phyloP scores from a whole-genome alignment of 2,797 vertebrate genomes.

The Dendrocincla tyrannina region DNA sequence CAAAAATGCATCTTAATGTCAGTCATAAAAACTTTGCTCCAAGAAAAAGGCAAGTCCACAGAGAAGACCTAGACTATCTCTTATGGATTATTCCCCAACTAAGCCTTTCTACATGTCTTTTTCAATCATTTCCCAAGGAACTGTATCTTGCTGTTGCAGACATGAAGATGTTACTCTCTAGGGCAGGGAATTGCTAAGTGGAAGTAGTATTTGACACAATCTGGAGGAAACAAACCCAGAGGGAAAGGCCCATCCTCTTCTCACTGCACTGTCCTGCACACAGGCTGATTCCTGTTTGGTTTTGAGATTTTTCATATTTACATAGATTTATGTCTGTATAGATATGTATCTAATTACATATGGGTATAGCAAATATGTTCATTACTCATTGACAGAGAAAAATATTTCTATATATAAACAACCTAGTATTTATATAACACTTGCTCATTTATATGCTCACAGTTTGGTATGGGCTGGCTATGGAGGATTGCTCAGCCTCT shows the following conservation, averaged over 20 bases:
- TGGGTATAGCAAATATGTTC: background rate
- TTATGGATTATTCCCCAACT: background rate
- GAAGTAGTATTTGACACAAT: background rate
- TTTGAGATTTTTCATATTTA: background rate
- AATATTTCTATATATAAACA: background rate
- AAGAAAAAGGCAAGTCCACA: background rate
- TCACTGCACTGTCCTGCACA: background rate
- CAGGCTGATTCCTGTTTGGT: background rate
- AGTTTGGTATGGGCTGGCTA: background rate
- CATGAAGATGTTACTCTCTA: background rate
- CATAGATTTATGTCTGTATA: background rate
- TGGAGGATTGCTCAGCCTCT: conserved; percentile 4
- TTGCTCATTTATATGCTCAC: background rate
- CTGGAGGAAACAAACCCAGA: background rate
- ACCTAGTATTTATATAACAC: conserved; percentile 6
- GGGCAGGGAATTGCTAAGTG: background rate
- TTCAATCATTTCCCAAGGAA: background rate
- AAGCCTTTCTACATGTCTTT: background rate
- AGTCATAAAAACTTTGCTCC: background rate
- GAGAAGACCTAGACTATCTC: background rate
- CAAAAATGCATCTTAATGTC: background rate
- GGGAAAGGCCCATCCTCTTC: background rate
- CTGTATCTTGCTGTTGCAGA: background rate
- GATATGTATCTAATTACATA: background rate
- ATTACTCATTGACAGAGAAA: background rate